Conservation (phyloP, 2,888 invertebrate species). For the Cephalotes varians region DNA sequence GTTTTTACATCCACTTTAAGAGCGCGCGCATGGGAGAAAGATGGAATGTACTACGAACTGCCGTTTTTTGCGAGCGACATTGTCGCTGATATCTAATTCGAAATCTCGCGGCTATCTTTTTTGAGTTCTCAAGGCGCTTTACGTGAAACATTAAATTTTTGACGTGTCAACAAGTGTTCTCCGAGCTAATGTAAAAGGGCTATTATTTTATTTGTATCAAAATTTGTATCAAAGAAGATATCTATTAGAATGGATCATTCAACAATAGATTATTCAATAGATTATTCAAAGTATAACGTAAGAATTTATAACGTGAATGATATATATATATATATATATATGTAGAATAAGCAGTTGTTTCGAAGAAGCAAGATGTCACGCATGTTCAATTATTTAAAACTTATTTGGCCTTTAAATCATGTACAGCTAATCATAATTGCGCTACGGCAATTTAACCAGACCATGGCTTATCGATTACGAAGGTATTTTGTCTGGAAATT, state of each 20-base stretch:
- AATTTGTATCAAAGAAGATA: neutral
- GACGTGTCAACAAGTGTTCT: neutral
- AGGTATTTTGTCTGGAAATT: constrained; percentile 51
- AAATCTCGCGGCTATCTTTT: constrained; percentile 31
- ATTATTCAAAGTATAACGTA: neutral
- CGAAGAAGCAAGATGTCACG: neutral
- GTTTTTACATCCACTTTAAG: constrained; percentile 78
- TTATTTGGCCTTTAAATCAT: neutral
- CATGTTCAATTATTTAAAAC: neutral
- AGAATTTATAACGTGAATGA: neutral
- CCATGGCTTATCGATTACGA: constrained; percentile 65
- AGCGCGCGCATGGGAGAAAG: constrained; percentile 21
- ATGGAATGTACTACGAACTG: constrained; percentile 26
- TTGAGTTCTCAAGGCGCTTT: neutral
- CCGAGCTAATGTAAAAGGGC: neutral
- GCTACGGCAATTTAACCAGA: constrained; percentile 62
- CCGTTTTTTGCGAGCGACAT: constrained; percentile 36
- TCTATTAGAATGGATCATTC: neutral
- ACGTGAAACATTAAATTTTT: neutral
- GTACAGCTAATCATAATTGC: constrained; percentile 36
- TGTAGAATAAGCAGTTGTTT: too few relatives aligned
- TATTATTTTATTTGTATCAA: neutral
- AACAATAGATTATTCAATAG: neutral
- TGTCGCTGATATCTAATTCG: constrained; percentile 26
- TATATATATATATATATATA: too few relatives aligned